phyloP scores from a whole-genome alignment of 1,140 invertebrate genomes.

The Pachyrhynchus sulphureomaculatus region DNA sequence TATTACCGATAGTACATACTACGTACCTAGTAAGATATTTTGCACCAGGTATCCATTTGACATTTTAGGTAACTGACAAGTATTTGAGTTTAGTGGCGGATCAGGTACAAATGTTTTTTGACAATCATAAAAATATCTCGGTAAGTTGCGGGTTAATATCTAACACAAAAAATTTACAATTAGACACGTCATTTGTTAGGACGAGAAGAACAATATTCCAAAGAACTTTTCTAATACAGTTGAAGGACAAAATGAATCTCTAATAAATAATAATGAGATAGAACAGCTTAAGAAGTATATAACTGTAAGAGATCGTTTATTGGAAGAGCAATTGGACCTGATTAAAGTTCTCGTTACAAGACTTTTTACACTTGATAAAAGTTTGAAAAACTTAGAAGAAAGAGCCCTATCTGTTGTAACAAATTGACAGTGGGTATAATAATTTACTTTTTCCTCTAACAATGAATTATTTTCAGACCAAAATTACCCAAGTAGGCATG shows the following conservation, averaged over 20 bases:
- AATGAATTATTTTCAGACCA: constrained; percentile 9
- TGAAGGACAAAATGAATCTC: not conserved
- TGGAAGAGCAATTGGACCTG: constrained; percentile 29
- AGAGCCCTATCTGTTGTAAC: constrained; percentile 31
- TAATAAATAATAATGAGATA: not conserved
- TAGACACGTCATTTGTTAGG: too few relatives aligned
- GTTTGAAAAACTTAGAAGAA: constrained; percentile 28
- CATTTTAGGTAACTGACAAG: constrained; percentile 21
- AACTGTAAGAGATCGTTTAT: constrained; percentile 24
- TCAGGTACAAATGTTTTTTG: constrained; percentile 13
- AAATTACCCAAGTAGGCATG: not conserved
- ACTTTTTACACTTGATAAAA: constrained; percentile 27
- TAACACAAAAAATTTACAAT: too few relatives aligned
- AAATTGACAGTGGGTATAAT: not conserved
- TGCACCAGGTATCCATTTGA: too few relatives aligned
- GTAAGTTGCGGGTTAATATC: not conserved
- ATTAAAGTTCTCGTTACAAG: constrained; percentile 31
- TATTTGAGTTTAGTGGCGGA: constrained; percentile 18
- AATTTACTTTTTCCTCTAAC: not conserved
- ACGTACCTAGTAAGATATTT: too few relatives aligned
- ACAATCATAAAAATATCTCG: constrained; percentile 3
- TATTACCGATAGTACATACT: too few relatives aligned
- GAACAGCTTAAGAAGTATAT: constrained; percentile 1
- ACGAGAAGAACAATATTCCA: not conserved
- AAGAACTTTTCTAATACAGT: not conserved